Evolutionary conservation across 2,797 vertebrate genomes (phyloP), one percentile per base, ranked within the genome.

Genomic region (Atherinosoma microstoma): DNA sequence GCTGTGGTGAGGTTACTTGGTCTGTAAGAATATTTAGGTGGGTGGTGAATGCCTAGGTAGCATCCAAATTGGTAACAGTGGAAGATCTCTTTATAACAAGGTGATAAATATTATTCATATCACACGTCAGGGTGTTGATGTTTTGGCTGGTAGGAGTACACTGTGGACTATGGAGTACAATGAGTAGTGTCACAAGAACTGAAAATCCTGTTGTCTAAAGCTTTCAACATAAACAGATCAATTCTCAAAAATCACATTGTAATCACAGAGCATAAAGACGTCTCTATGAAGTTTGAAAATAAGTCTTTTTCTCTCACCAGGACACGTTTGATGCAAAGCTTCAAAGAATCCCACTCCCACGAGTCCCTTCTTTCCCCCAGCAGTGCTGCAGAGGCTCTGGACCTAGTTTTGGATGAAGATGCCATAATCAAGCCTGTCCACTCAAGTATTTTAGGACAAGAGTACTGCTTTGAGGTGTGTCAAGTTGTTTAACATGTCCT

Each of bases 331-430:
- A 98, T 98, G 97, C 97, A 98, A 92, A 97, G 96, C 86, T 98
- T 98, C 87, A 98, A 98, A 93, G 97, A 98, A 92, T 98, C 97
- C 0, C 97, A 98, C 86, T 98, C 97, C 70, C 97, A 98, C 10
- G 97, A 98, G 94, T 98, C 97, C 67, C 87, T 98, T 87, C 96
- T 98, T 68, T 98, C 97, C 84, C 97, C 97, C 5, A 97, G 96
- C 93, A 98, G 96, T 36, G 97, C 97, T 0, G 97, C 97, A 0
- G 97, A 98, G 78, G 97, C 97, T 58, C 90, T 98, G 94, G 97
- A 98, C 92, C 94, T 98, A 78, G 97, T 97, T 86, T 88, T 98
- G 93, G 97, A 98, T 66, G 97, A 98, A 87, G 97, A 98, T n/a
- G 97, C 97, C 82, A 92, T 98, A 86, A 97, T 98, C 91, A 98